Conservation (phyloP, 2,113 vertebrate genomes). For the Phaethornis superciliosus region DNA sequence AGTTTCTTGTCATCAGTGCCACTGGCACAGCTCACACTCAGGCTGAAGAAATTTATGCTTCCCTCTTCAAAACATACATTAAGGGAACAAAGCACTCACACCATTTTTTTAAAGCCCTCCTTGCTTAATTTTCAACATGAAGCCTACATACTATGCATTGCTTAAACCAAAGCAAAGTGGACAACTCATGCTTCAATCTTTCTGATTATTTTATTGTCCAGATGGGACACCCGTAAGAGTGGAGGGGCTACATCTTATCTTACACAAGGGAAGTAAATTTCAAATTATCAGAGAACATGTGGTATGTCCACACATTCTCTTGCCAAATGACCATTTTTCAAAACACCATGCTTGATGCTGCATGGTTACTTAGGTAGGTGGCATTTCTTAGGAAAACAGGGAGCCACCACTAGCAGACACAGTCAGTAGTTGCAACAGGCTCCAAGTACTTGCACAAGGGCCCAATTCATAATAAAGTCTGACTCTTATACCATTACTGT, state of each 20-base stretch:
- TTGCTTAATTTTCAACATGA: background rate
- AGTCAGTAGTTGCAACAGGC: background rate
- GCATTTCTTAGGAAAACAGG: background rate
- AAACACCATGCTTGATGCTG: background rate
- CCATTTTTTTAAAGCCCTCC: background rate
- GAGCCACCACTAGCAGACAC: background rate
- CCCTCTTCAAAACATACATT: background rate
- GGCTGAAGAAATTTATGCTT: background rate
- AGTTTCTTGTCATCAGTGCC: background rate
- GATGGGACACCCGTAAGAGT: fast-evolving
- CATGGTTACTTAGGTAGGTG: fast-evolving
- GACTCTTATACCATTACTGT: background rate
- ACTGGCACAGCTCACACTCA: background rate
- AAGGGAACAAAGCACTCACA: background rate
- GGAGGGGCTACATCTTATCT: background rate
- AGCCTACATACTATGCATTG: background rate
- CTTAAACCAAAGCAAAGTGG: background rate
- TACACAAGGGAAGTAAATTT: background rate
- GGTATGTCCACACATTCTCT: background rate
- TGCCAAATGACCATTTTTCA: background rate
- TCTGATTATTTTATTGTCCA: background rate
- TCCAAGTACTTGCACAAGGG: background rate
- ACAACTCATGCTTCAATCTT: background rate
- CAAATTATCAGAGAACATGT: background rate
- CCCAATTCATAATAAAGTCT: background rate